phyloP scores from a whole-genome alignment of 2,888 invertebrate species.

The Cephonodes hylas region DNA sequence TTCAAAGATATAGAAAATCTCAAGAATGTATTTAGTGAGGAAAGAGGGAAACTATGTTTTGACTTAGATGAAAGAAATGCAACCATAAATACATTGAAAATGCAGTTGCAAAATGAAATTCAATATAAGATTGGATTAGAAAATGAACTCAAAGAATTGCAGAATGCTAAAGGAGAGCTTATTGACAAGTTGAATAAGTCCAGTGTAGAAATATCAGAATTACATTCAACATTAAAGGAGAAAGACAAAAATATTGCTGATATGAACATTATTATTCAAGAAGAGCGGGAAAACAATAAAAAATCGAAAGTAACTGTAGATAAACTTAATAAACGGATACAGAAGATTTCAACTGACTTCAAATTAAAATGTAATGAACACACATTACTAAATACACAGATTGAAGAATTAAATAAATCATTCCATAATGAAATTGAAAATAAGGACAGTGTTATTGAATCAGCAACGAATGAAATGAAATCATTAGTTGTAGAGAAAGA shows the following conservation, averaged over 20 bases:
- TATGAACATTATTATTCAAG: conserved; percentile 36
- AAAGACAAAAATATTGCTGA: conserved; percentile 41
- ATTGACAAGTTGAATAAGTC: conserved; percentile 34
- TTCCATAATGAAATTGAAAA: conserved; percentile 32
- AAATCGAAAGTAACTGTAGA: conserved; percentile 32
- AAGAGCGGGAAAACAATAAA: conserved; percentile 31
- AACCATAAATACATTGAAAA: conserved; percentile 47
- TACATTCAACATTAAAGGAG: conserved; percentile 32
- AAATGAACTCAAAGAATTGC: conserved; percentile 39
- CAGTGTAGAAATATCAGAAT: conserved; percentile 29
- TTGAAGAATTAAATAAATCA: conserved; percentile 26
- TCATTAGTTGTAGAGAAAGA: conserved; percentile 30
- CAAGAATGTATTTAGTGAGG: conserved; percentile 37
- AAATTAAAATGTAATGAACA: conserved; percentile 33
- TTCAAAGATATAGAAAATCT: conserved; percentile 46
- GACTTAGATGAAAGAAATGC: conserved; percentile 53
- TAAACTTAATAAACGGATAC: conserved; percentile 31
- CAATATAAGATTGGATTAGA: conserved; percentile 49
- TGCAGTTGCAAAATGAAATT: conserved; percentile 56
- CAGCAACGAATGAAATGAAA: conserved; percentile 28
- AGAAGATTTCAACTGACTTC: conserved; percentile 28
- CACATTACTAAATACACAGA: conserved; percentile 27
- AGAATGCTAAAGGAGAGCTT: conserved; percentile 30
- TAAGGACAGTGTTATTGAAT: conserved; percentile 29
- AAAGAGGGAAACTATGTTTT: conserved; percentile 41